Evolutionary conservation across 1,140 invertebrate genomes (phyloP).

Genomic region (Planococcus citri): DNA sequence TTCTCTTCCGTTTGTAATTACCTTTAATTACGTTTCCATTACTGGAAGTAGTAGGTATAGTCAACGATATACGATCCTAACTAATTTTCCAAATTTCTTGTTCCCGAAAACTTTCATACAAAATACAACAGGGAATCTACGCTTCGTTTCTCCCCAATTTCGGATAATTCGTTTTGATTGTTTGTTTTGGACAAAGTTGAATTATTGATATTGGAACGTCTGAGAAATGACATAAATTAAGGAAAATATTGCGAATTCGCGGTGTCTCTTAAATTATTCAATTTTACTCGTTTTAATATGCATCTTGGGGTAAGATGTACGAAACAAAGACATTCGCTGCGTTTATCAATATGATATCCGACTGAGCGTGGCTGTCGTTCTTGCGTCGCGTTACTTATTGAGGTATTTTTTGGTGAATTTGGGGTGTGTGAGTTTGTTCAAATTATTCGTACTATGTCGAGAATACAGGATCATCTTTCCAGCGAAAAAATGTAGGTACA

Average conservation of each 20-base stretch:
- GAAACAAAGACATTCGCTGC: too few relatives aligned
- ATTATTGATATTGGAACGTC: slow-evolving; percentile 4
- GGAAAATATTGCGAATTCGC: background rate
- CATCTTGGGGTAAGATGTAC: too few relatives aligned
- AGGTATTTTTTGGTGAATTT: too few relatives aligned
- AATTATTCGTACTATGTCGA: too few relatives aligned
- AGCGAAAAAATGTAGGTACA: too few relatives aligned
- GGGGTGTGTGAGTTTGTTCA: too few relatives aligned
- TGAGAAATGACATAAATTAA: background rate
- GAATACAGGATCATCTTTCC: too few relatives aligned
- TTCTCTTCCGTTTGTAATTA: slow-evolving; percentile 15
- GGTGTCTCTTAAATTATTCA: slow-evolving; percentile 1
- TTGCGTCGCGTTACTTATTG: too few relatives aligned
- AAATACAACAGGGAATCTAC: background rate
- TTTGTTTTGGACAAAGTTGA: slow-evolving; percentile 1
- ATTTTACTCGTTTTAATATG: background rate
- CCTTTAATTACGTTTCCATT: slow-evolving; percentile 17
- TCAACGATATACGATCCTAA: background rate
- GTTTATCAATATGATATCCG: too few relatives aligned
- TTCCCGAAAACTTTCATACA: background rate
- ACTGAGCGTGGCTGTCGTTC: too few relatives aligned
- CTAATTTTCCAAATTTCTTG: slow-evolving; percentile 14
- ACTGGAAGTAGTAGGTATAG: background rate
- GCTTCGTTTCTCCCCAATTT: slow-evolving; percentile 10
- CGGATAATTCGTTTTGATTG: slow-evolving; percentile 16